These are phyloP conservation scores for Pelvicachromis taeniatus DNA, from an alignment of 2,113 vertebrate genomes.

Conservation along the genomic window DNA sequence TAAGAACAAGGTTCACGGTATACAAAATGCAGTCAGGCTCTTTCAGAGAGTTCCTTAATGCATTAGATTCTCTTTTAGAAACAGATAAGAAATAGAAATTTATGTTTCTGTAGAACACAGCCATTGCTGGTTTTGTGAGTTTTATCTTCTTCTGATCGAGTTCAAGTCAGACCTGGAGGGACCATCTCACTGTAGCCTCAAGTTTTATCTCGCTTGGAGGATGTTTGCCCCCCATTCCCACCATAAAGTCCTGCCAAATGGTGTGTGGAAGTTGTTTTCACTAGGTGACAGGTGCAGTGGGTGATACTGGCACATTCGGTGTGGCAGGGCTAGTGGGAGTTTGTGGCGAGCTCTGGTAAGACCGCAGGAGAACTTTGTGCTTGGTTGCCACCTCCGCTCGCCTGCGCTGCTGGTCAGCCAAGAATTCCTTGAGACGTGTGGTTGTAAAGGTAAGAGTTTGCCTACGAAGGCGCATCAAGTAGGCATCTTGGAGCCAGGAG, in stretches of 20 bases:
- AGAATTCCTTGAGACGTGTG: conserved; percentile 91
- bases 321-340: conserved; percentile 81
- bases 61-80: neutral
- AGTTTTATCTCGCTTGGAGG: neutral
- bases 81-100: neutral
- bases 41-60: conserved; percentile 8
- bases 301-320: conserved; percentile 54
- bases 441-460: conserved; percentile 98
- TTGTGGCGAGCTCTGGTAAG: conserved; percentile 79
- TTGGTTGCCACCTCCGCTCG: conserved; percentile 80
- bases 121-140: conserved; percentile 28
- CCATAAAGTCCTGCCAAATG: neutral
- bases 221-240: neutral
- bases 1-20: conserved; percentile 16
- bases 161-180: conserved; percentile 50
- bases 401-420: conserved; percentile 86
- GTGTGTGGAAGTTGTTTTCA: conserved; percentile 53
- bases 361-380: conserved; percentile 97
- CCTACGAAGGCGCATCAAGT: conserved; percentile 93
- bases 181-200: conserved; percentile 58
- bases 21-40: conserved; percentile 23
- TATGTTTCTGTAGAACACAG: neutral
- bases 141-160: neutral
- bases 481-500: conserved; percentile 95
- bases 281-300: conserved; percentile 68